Conservation (phyloP, 2,888 invertebrate species). For the Phortica okadai region DNA sequence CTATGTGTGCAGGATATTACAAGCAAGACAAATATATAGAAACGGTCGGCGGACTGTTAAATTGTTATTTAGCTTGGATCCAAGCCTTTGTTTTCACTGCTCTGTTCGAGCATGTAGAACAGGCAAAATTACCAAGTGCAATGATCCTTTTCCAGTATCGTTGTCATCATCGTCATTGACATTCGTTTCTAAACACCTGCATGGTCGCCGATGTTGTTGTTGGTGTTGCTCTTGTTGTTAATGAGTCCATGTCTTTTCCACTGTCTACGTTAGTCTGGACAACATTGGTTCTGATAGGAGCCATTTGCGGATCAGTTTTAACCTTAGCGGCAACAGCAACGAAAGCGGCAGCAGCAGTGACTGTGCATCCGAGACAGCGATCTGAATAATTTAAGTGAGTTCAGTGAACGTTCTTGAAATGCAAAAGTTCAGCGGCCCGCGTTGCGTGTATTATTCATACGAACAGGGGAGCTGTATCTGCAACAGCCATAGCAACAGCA, state of each 20-base stretch:
- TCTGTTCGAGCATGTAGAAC: constrained; percentile 9
- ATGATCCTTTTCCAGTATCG: not conserved
- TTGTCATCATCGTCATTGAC: constrained; percentile 4
- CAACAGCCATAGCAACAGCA: constrained; percentile 31
- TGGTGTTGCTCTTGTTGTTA: not conserved
- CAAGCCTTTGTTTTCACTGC: constrained; percentile 2
- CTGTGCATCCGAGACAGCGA: not conserved
- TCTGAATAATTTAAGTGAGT: constrained; percentile 31
- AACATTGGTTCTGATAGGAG: not conserved
- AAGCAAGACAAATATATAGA: not conserved
- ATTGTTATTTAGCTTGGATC: constrained; percentile 34
- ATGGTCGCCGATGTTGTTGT: no score
- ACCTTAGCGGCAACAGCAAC: not conserved
- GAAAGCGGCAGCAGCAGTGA: not conserved
- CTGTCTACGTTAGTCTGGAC: not conserved
- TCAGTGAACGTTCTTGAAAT: constrained; percentile 61
- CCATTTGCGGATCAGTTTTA: not conserved
- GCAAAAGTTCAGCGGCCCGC: constrained; percentile 50
- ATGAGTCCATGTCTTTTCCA: not conserved
- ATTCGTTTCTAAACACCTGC: no score
- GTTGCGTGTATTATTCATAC: not conserved
- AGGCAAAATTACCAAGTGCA: not conserved
- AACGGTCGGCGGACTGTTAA: constrained; percentile 48
- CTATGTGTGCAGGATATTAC: not conserved
- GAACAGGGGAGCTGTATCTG: not conserved